Conservation (phyloP, 2,113 vertebrate species). For the Tyrannus savana region DNA sequence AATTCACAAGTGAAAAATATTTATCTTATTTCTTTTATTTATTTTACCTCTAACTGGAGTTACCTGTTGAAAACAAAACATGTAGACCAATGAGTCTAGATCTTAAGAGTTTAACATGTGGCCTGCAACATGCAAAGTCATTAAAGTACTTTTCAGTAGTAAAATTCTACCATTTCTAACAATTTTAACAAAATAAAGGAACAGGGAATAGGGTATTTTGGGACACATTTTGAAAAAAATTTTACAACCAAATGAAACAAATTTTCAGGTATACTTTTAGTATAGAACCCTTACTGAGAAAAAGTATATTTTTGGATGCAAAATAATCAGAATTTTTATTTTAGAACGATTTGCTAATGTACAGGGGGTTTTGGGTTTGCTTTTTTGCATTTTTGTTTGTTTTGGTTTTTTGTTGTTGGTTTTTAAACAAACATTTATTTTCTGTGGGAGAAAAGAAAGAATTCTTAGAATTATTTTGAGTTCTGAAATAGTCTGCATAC, state of each 20-base stretch:
- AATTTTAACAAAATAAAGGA: background rate
- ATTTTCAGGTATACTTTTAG: background rate
- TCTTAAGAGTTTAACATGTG: background rate
- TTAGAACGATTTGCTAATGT: background rate
- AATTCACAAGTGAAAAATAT: background rate
- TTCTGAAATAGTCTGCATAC: background rate
- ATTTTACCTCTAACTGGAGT: background rate
- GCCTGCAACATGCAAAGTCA: background rate
- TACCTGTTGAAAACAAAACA: background rate
- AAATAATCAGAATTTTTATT: background rate
- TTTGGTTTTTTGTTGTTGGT: too few species aligned
- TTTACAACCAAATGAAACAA: background rate
- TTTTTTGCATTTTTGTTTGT: too few species aligned
- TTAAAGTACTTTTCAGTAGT: background rate
- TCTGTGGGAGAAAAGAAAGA: background rate
- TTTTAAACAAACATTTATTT: background rate
- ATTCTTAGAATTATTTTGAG: background rate
- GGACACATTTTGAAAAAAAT: background rate
- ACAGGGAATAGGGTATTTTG: background rate
- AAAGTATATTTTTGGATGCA: background rate
- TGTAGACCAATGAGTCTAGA: background rate
- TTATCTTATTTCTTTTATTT: background rate
- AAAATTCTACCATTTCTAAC: background rate
- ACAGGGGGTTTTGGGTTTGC: background rate
- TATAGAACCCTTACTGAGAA: background rate